phyloP scores from a whole-genome alignment of 2,797 vertebrate species.

The Pseudochirops corinnae region DNA sequence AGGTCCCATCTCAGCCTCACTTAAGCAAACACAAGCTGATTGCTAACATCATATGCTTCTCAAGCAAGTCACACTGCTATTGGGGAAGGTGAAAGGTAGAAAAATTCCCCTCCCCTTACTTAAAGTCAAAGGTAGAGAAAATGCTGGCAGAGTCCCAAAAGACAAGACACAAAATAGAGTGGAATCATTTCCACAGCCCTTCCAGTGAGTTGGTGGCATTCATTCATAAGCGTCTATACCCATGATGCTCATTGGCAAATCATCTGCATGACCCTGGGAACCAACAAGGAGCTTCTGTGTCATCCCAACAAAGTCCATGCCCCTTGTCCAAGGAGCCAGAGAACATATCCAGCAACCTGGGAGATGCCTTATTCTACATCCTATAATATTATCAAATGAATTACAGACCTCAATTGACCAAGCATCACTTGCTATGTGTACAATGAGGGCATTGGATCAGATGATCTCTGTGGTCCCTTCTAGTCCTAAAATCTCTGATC shows the following conservation, averaged over 20 bases:
- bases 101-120: neutral
- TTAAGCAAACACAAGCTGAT: neutral
- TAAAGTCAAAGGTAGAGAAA: neutral
- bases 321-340: neutral
- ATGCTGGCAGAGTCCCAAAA: neutral
- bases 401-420: neutral
- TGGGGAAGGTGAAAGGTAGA: neutral
- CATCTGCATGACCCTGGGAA: neutral
- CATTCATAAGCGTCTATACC: neutral
- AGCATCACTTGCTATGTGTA: neutral
- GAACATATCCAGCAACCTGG: neutral
- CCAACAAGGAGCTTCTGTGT: neutral
- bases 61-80: neutral
- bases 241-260: neutral
- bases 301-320: neutral
- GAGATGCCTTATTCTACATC: neutral
- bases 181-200: neutral
- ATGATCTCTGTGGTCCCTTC: neutral
- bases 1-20: neutral
- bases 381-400: neutral
- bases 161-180: neutral
- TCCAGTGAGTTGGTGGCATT: neutral
- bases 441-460: neutral
- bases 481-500: neutral
- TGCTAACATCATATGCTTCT: neutral